Evolutionary conservation across 2,888 invertebrate genomes (phyloP), one percentile per base, ranked within the genome.

Genomic region (Nomada hirtipes): DNA sequence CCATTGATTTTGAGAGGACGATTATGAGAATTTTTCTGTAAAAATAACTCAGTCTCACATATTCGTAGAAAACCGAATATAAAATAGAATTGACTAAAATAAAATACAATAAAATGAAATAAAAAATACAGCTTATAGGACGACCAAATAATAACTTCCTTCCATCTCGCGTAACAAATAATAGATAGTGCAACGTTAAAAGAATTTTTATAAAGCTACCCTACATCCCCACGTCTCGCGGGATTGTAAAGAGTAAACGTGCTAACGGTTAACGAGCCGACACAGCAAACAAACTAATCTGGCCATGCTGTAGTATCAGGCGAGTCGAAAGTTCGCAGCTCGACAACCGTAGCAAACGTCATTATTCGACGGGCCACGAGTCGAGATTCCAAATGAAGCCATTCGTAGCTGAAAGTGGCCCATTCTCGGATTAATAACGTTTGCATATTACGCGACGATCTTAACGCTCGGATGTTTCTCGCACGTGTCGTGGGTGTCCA

Each of bases 381-480:
- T 29, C 26, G 59, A 64, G 73, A 68, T 73, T 78, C 61, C 70
- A 68, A 67, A 70, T 59, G 77, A 53, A 73, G 73, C 52, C 73
- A 76, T 83, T 83, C 65, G 60, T 44, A n/a, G 47, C 64, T 60
- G 15, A 78, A 85, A 80, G 75, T 73, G 70, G 63, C 73, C 64
- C 77, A 72, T 86, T 86, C 77, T 59, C 70, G 80, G 83, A 83
- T 85, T 86, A 86, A 86, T 80, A 83, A 73, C 65, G 82, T 79
- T 67, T 74, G 70, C 44, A 72, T 74, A 60, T 76, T 74, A 60
- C 79, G 79, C 65, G 75, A 77, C 72, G 85, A 78, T 85, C 75
- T 79, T 79, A 85, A 82, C 65, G 69, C 23, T 52, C 13, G 60
- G 29, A 67, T 53, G 68, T 82, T 77, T 61, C 75, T 70, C 77